Evolutionary conservation across 2,113 vertebrate genomes (phyloP).

Genomic region (Noturus placidus): DNA sequence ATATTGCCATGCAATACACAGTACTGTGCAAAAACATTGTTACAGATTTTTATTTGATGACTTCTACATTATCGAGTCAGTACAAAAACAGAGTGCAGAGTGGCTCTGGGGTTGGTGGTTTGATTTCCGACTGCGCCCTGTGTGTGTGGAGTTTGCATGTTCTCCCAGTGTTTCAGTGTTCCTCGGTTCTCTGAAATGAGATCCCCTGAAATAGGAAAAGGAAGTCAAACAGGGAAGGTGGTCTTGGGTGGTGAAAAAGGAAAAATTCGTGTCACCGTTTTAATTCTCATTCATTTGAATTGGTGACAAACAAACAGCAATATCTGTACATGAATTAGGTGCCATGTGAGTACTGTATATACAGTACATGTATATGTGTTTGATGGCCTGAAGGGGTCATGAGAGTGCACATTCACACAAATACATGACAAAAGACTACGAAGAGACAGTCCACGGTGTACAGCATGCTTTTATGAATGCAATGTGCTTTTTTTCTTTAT

Average conservation of each 20-base stretch:
- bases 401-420: conserved; percentile 4
- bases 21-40: too few relatives aligned
- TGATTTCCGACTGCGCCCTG: too few relatives aligned
- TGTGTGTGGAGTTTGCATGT: too few relatives aligned
- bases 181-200: not conserved
- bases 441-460: conserved; percentile 61
- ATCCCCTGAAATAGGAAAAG: not conserved
- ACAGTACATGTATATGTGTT: not conserved
- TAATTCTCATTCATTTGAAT: not conserved
- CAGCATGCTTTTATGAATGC: conserved; percentile 79
- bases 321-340: not conserved
- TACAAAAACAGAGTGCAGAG: too few relatives aligned
- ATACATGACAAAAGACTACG: conserved; percentile 34
- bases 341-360: not conserved
- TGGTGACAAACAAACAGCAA: not conserved
- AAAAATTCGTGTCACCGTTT: not conserved
- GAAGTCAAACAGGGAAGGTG: not conserved
- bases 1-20: not conserved
- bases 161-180: too few relatives aligned
- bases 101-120: too few relatives aligned
- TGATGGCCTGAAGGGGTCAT: not conserved
- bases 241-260: not conserved
- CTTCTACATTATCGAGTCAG: too few relatives aligned
- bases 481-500: conserved; percentile 61
- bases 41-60: too few relatives aligned